Evolutionary conservation across 2,797 vertebrate genomes (phyloP).

Genomic region (Amblyopsis hoosieri): DNA sequence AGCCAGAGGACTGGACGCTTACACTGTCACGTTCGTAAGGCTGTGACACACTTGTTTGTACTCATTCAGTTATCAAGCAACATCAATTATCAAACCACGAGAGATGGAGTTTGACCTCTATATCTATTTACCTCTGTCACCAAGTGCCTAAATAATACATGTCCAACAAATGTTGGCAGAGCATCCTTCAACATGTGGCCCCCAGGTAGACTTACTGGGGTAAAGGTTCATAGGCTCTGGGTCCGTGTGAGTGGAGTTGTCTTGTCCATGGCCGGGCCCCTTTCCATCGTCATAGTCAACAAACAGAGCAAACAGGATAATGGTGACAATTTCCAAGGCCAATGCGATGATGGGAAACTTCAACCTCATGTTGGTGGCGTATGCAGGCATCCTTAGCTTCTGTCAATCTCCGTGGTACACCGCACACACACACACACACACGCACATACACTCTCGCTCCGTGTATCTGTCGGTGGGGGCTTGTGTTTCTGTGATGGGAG

Average conservation of each 20-base stretch:
- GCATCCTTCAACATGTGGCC: conserved; percentile 11
- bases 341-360: conserved; percentile 88
- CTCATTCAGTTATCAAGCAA: too few species aligned
- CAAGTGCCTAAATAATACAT: not conserved
- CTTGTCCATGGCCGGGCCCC: not conserved
- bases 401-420: conserved; percentile 2
- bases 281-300: conserved; percentile 76
- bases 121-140: not conserved
- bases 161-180: not conserved
- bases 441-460: conserved; percentile 14
- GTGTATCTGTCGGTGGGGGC: conserved; percentile 33
- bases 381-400: conserved; percentile 71
- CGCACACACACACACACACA: conserved; percentile 24
- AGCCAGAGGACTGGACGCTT: not conserved
- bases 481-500: conserved; percentile 69
- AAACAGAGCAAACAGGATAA: conserved; percentile 85
- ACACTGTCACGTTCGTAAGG: too few species aligned
- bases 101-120: not conserved
- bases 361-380: conserved; percentile 88
- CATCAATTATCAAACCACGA: too few species aligned
- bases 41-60: too few species aligned
- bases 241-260: conserved; percentile 29
- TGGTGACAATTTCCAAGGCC: conserved; percentile 82
- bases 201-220: conserved; percentile 83
- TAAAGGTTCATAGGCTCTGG: conserved; percentile 73